Conservation (phyloP, 2,888 invertebrate species). For the Pseudanteris insignis region DNA sequence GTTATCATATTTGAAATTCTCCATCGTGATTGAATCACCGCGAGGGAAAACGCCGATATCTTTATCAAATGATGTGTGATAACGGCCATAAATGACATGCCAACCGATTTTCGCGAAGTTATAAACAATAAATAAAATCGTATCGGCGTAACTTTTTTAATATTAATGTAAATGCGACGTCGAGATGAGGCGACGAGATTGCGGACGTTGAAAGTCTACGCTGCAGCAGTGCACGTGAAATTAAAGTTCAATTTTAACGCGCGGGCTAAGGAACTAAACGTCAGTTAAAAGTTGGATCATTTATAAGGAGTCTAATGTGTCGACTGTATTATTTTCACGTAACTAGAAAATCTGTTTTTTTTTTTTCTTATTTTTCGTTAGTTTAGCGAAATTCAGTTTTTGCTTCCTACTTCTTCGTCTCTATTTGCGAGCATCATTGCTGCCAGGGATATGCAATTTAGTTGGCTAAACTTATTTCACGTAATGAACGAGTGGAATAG, state of each 20-base stretch:
- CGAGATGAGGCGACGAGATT: too few species aligned
- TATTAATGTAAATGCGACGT: slow-evolving; percentile 35
- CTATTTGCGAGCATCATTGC: not conserved
- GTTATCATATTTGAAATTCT: slow-evolving; percentile 36
- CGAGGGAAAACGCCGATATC: slow-evolving; percentile 12
- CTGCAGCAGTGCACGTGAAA: too few species aligned
- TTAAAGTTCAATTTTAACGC: too few species aligned
- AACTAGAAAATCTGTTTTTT: too few species aligned
- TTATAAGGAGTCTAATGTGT: too few species aligned
- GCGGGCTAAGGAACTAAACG: too few species aligned
- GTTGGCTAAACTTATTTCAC: slow-evolving; percentile 14
- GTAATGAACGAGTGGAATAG: slow-evolving; percentile 9
- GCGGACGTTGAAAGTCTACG: too few species aligned
- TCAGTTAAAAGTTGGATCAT: too few species aligned
- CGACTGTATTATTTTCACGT: too few species aligned
- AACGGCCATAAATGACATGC: slow-evolving; percentile 24
- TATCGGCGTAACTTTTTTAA: slow-evolving; percentile 28
- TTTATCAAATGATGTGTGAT: slow-evolving; percentile 37
- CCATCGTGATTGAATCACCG: slow-evolving; percentile 41
- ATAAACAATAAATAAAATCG: slow-evolving; percentile 31
- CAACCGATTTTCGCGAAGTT: slow-evolving; percentile 22
- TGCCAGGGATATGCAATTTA: slow-evolving; percentile 14
- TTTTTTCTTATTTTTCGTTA: too few species aligned
- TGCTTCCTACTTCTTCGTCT: too few species aligned
- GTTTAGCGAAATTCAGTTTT: too few species aligned